Evolutionary conservation across 2,888 invertebrate genomes (phyloP).

Genomic region (Pherbina coryleti): DNA sequence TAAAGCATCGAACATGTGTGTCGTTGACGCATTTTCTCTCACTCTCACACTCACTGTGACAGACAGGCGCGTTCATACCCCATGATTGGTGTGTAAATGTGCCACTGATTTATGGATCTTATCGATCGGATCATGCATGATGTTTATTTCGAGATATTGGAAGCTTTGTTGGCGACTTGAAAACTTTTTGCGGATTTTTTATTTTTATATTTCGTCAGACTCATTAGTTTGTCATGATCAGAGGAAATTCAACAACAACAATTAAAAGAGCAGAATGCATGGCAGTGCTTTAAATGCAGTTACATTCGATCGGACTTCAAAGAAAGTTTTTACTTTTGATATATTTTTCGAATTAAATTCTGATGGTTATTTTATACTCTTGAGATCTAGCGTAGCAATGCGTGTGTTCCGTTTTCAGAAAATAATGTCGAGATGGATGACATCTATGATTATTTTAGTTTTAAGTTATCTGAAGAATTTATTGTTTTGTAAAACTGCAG

Average conservation of each 20-base stretch:
- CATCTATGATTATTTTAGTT: too few species aligned
- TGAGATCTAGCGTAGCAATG: not conserved
- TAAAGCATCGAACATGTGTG: slow-evolving; percentile 32
- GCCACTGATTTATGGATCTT: slow-evolving; percentile 50
- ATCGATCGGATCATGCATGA: slow-evolving; percentile 28
- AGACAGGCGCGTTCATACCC: slow-evolving; percentile 25
- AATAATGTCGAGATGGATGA: too few species aligned
- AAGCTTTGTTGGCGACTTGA: not conserved
- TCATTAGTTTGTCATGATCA: slow-evolving; percentile 6
- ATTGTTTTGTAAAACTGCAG: too few species aligned
- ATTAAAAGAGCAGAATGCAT: not conserved
- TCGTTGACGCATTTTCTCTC: not conserved
- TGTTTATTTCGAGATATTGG: slow-evolving; percentile 13
- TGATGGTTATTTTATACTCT: slow-evolving; percentile 14
- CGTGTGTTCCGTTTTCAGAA: not conserved
- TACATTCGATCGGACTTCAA: slow-evolving; percentile 23
- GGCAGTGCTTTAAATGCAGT: slow-evolving; percentile 3
- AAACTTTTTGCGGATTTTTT: slow-evolving; percentile 9
- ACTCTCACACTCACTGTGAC: slow-evolving; percentile 8
- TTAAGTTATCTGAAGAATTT: too few species aligned
- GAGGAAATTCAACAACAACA: not conserved
- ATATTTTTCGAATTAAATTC: not conserved
- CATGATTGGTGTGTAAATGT: slow-evolving; percentile 33
- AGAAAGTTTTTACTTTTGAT: not conserved
- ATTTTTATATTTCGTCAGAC: not conserved